Evolutionary conservation across 2,888 invertebrate genomes (phyloP).

Genomic region (Drosophila maculinotata): DNA sequence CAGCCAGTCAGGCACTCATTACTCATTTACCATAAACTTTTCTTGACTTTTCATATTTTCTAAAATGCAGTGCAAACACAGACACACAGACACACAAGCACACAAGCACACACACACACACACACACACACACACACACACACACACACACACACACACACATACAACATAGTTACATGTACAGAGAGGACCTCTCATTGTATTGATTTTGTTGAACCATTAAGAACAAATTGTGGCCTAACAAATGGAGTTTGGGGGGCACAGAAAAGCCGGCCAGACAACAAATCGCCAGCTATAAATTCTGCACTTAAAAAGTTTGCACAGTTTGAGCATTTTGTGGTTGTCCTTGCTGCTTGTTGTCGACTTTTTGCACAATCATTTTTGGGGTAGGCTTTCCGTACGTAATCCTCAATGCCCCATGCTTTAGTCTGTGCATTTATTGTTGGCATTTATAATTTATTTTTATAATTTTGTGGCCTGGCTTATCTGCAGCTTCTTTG

Average conservation of each 20-base stretch:
- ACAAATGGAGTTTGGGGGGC: constrained; percentile 18
- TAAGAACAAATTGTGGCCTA: constrained; percentile 58
- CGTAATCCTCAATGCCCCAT: background rate
- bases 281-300: constrained; percentile 77
- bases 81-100: constrained; percentile 9
- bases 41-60: constrained; percentile 77
- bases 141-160: constrained; percentile 17
- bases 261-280: constrained; percentile 60
- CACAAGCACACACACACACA: constrained; percentile 17
- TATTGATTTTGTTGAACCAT: constrained; percentile 75
- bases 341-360: constrained; percentile 20
- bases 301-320: constrained; percentile 77
- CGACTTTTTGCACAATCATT: constrained; percentile 38
- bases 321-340: constrained; percentile 56
- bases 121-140: constrained; percentile 20
- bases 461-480: constrained; percentile 29
- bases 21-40: constrained; percentile 77
- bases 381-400: constrained; percentile 28
- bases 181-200: constrained; percentile 29
- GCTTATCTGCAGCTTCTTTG: constrained; percentile 32
- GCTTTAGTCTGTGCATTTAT: background rate
- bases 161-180: constrained; percentile 1
- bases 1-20: constrained; percentile 73
- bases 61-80: constrained; percentile 53
- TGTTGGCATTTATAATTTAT: constrained; percentile 36